Percentiles rank a stretch among this genome's conserved stretches.
phyloP scores from a whole-genome alignment of 1,140 invertebrate genomes.

The Drosophila trapezifrons region DNA sequence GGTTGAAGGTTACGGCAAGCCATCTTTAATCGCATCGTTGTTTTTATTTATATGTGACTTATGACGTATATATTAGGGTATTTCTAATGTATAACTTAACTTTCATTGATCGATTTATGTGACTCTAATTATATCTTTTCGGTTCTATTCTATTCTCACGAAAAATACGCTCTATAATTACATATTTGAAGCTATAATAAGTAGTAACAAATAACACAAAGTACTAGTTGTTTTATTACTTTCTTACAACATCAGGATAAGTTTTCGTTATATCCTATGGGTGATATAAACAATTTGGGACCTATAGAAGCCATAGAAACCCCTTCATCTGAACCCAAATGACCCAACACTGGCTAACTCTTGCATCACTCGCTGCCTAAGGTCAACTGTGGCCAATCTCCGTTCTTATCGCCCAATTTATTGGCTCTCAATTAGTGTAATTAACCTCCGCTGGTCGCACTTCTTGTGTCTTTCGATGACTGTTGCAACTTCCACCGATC shows the following conservation, averaged over 20 bases:
- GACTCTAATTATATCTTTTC: neutral
- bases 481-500: conserved; percentile 19
- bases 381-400: conserved; percentile 16
- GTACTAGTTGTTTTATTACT: neutral
- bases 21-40: too few species aligned
- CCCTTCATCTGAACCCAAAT: neutral
- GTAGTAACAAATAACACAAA: neutral
- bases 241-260: neutral
- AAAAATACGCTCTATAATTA: neutral
- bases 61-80: too few species aligned
- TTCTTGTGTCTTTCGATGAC: conserved; percentile 27
- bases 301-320: neutral
- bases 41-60: too few species aligned
- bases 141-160: neutral
- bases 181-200: neutral
- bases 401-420: conserved; percentile 23
- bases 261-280: neutral
- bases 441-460: conserved; percentile 22
- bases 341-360: conserved; percentile 9
- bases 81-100: too few species aligned
- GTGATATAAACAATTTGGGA: neutral
- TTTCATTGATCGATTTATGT: too few species aligned
- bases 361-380: conserved; percentile 16
- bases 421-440: conserved; percentile 20
- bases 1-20: neutral